These are phyloP conservation scores for Nothobranchius kuhntae DNA, from an alignment of 2,113 vertebrate genomes.

Conservation along the genomic window DNA sequence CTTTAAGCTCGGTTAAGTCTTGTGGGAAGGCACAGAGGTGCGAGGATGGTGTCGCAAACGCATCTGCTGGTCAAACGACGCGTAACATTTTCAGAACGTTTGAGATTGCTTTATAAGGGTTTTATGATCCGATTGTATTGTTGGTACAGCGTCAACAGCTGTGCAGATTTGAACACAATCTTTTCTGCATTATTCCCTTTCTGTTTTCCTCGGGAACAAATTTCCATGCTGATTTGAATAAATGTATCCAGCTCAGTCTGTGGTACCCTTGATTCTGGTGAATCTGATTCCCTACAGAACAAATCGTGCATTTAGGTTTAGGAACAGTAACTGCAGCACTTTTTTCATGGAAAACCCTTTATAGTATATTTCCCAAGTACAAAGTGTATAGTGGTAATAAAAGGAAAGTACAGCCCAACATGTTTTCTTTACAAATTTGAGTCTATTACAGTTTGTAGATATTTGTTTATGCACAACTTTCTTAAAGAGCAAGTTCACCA, in stretches of 20 bases:
- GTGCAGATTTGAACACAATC: slow-evolving; percentile 32
- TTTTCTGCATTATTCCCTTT: slow-evolving; percentile 16
- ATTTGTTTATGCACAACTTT: no score
- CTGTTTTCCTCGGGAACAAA: slow-evolving; percentile 24
- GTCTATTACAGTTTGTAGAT: no score
- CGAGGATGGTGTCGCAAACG: slow-evolving; percentile 2
- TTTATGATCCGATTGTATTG: slow-evolving; percentile 8
- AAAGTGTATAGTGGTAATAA: background rate
- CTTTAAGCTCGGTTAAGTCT: slow-evolving; percentile 31
- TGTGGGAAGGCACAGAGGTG: slow-evolving; percentile 11
- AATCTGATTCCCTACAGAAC: slow-evolving; percentile 9
- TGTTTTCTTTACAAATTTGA: no score
- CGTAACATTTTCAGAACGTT: slow-evolving; percentile 24
- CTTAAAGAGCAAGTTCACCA: no score
- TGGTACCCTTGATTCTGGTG: slow-evolving; percentile 10
- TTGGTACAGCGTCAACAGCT: slow-evolving; percentile 18
- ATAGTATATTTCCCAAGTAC: background rate
- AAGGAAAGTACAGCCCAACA: no score
- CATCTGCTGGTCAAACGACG: slow-evolving; percentile 14
- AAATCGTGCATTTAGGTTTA: slow-evolving; percentile 28
- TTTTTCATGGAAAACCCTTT: background rate
- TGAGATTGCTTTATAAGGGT: slow-evolving; percentile 14
- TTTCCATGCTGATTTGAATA: slow-evolving; percentile 34
- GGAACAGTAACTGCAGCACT: background rate
- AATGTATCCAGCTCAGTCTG: slow-evolving; percentile 20